phyloP scores from a whole-genome alignment of 2,888 invertebrate genomes.

The Cephus nigrinus region DNA sequence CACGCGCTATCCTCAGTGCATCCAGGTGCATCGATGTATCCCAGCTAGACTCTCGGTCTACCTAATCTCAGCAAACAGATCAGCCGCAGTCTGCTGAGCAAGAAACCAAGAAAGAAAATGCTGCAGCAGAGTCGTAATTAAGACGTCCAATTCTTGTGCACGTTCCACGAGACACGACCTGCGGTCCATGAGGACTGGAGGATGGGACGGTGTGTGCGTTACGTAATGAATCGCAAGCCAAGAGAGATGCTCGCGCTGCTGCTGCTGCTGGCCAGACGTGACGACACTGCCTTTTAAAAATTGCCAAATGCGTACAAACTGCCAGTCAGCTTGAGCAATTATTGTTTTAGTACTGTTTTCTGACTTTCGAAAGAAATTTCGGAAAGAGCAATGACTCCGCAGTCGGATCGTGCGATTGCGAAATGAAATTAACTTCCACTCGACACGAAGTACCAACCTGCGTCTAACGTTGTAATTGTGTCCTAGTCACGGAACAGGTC shows the following conservation, averaged over 20 bases:
- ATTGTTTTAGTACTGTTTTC: not conserved
- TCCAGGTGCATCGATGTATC: constrained; percentile 3
- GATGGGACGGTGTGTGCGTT: not conserved
- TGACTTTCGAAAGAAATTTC: not conserved
- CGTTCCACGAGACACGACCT: not conserved
- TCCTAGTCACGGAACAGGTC: too few relatives aligned
- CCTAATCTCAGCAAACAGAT: constrained; percentile 20
- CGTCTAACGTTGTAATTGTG: too few relatives aligned
- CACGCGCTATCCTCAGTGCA: not conserved
- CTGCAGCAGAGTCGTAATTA: constrained; percentile 27
- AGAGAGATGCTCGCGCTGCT: not conserved
- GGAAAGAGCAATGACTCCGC: not conserved
- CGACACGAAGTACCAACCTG: too few relatives aligned
- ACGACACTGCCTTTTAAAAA: not conserved
- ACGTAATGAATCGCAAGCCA: not conserved
- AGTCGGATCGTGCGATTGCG: not conserved
- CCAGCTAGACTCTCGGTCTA: constrained; percentile 13
- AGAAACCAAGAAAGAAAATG: constrained; percentile 17
- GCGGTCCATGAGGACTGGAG: not conserved
- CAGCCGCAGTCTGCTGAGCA: constrained; percentile 7
- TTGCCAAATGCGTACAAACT: not conserved
- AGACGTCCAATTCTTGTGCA: constrained; percentile 19
- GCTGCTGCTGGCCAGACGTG: not conserved
- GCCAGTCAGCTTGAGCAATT: not conserved
- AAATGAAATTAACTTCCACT: too few relatives aligned